Evolutionary conservation across 2,113 vertebrate genomes (phyloP), one percentile per base, ranked within the genome.

Genomic region (Pteropus alecto): DNA sequence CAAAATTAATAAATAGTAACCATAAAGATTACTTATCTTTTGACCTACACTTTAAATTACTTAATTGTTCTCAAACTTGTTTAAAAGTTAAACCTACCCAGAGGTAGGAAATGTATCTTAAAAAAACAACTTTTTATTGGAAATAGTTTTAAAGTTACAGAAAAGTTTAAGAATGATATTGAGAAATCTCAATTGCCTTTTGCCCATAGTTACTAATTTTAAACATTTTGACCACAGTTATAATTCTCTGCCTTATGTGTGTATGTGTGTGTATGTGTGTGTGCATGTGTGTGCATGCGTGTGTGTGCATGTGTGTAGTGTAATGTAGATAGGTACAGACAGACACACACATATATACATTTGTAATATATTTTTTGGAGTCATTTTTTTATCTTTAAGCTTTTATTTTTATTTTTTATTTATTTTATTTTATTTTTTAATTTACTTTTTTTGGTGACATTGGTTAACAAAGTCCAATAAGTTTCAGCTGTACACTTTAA

Each of bases 61-160:
- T 77, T 90, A 63, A 70, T 70, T 92, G 13, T 60, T 90, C 26
- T 68, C 61, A 97, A 93, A 77, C 4, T 70, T 67, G 26, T 88
- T 95, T 96, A 83, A 88, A 93, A 88, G 41, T 86, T 86, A 82
- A 91, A 83, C 68, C 12, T 82, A 71, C 5, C 4, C 43, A 83
- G 5, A 83, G 21, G 9, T 86, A 19, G 15, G 10, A 88, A 87
- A 54, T 83, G 15, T 28, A 83, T 56, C 15, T 85, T 92, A 35
- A 38, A 82, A 81, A 5, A 38, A 43, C 15, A 73, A 46, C 21
- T 67, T 76, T 95, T 74, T 89, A 11, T 91, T 89, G 58, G 35
- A 87, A 78, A 77, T 88, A 67, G 61, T 4, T 78, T 38, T 30
- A 87, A 81, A 54, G 70, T 86, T 65, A 93, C 7, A 82, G 81